Evolutionary conservation across 2,888 invertebrate genomes (phyloP).

Genomic region (Cylindroiulus punctatus): DNA sequence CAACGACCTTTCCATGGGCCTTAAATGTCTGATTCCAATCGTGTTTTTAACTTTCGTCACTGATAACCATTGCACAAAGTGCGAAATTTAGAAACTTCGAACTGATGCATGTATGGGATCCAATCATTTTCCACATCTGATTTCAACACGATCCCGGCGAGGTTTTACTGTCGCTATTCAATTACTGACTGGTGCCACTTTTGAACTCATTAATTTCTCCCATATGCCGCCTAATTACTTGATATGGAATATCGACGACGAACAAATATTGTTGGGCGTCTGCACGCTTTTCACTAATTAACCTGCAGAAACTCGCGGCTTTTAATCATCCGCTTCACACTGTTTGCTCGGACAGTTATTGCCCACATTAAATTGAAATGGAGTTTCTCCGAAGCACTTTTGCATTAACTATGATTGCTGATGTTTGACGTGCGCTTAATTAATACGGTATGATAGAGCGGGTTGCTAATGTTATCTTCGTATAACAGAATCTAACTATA

Average conservation of each 20-base stretch:
- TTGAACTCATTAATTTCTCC: not conserved
- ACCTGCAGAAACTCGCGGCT: slow-evolving; percentile 2
- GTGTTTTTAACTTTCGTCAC: too few relatives aligned
- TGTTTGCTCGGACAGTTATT: slow-evolving; percentile 30
- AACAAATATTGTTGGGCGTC: slow-evolving; percentile 38
- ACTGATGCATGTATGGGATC: too few relatives aligned
- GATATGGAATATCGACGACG: slow-evolving; percentile 8
- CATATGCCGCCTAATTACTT: not conserved
- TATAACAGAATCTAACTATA: too few relatives aligned
- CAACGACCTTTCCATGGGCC: too few relatives aligned
- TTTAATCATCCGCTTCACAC: slow-evolving; percentile 14
- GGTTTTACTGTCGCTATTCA: not conserved
- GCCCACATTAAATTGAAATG: slow-evolving; percentile 15
- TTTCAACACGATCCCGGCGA: not conserved
- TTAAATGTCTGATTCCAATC: too few relatives aligned
- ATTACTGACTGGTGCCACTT: not conserved
- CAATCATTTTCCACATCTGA: not conserved
- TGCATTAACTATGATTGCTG: not conserved
- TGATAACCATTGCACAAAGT: too few relatives aligned
- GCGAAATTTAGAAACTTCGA: too few relatives aligned
- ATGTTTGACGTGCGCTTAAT: not conserved
- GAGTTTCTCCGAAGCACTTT: slow-evolving; percentile 12
- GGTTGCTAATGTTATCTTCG: not conserved
- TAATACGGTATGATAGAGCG: not conserved
- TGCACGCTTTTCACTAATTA: slow-evolving; percentile 22